Evolutionary conservation across 64 coral and sea anemone species (phyloP), one percentile per base, ranked within the genome.

Genomic region (Platygyra sinensis): DNA sequence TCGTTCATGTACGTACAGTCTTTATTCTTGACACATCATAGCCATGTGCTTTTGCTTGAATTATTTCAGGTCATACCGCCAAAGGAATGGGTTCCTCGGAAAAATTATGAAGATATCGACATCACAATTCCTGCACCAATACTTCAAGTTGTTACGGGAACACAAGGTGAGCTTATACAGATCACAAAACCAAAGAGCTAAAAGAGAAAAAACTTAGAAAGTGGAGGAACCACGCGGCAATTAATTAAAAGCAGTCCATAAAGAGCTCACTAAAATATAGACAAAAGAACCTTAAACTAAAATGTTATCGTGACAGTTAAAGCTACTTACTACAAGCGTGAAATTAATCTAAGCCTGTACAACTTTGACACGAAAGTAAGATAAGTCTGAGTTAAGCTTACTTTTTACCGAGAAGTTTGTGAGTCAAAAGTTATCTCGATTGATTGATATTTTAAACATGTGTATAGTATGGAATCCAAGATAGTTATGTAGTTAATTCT

Each of bases 71-170:
- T 99, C 54, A 94, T 99, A 72, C 97, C 97, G 75, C 97, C 97
- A 11, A 99, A 95, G 79, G 97, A 89, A 75, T 99, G 97, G 97
- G 60, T 95, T 64, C 89, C 97, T 52, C 82, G 94, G 55, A 88
- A 75, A 83, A 95, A 91, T 60, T 96, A 99, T 75, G 82, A 93
- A 30, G 80, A 82, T 12, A 86, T 95, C 33, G 79, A 93, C 78
- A 76, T 96, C 22, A 73, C 67, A 71, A 96, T 99, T 14, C 97
- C 97, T 54, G 97, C 97, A 2, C 97, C 97, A 4, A 99, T 96
- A 78, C 89, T 91, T 54, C 97, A 99, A 86, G 93, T 99, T 87
- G 87, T 99, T 54, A 93, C 94, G 46, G 97, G 97, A 9, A 95
- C 91, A 54, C 97, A 99, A 93, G 97, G 97, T 94, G 49, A 64